Percentiles rank a stretch among this genome's conserved stretches.
phyloP scores from a whole-genome alignment of 2,888 invertebrate species.

The Eupithecia centaureata region DNA sequence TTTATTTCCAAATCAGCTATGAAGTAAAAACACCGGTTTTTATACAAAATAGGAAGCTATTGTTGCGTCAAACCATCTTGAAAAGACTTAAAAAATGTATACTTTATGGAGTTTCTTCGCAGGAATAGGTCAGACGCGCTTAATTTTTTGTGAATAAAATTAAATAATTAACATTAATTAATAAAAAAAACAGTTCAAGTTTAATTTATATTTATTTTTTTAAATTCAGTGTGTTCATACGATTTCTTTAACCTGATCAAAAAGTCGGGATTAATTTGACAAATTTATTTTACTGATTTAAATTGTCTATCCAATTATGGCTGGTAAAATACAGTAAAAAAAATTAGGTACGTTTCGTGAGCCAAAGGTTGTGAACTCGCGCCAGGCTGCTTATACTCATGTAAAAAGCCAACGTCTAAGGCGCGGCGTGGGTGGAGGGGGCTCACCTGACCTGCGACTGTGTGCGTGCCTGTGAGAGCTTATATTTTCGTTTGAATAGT shows the following conservation, averaged over 20 bases:
- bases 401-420: conserved; percentile 84
- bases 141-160: neutral
- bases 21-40: conserved; percentile 24
- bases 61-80: conserved; percentile 23
- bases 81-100: neutral
- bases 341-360: conserved; percentile 6
- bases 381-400: conserved; percentile 74
- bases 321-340: neutral
- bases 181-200: neutral
- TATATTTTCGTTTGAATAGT: conserved; percentile 83
- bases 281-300: neutral
- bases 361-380: conserved; percentile 63
- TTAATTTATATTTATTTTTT: neutral
- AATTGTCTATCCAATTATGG: too few species aligned
- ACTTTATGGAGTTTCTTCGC: neutral
- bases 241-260: neutral
- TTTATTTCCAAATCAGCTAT: neutral
- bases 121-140: too few species aligned
- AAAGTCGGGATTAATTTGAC: neutral
- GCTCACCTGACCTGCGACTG: conserved; percentile 60
- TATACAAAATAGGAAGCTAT: conserved; percentile 28
- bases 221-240: conserved; percentile 1
- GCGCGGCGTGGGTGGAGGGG: conserved; percentile 58
- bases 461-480: conserved; percentile 58
- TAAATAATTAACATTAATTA: neutral